Conservation (phyloP, 2,797 vertebrate genomes). For the Erpetoichthys calabaricus region DNA sequence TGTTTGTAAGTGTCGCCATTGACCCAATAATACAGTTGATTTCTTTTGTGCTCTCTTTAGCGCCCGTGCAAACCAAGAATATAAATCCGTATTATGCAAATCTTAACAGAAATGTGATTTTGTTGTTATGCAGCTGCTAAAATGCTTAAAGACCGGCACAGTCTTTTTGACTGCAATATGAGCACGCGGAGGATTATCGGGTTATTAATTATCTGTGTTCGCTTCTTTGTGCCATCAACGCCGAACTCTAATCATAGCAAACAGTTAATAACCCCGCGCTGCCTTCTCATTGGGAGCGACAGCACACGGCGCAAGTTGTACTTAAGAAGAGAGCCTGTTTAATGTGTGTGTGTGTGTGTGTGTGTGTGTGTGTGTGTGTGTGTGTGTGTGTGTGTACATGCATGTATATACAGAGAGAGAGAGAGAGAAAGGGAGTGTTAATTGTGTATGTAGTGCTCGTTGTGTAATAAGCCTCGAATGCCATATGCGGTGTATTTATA, state of each 20-base stretch:
- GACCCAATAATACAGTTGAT: no score
- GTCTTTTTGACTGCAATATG: slow-evolving; percentile 29
- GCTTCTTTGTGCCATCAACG: slow-evolving; percentile 55
- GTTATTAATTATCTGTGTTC: slow-evolving; percentile 60
- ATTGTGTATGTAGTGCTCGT: no score
- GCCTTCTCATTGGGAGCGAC: no score
- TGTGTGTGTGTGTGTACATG: neutral
- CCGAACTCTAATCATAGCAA: slow-evolving; percentile 60
- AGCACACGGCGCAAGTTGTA: neutral
- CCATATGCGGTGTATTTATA: no score
- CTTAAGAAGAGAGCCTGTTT: neutral
- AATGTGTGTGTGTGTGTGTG: neutral
- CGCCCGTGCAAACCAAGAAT: no score
- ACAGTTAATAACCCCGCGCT: slow-evolving; percentile 39
- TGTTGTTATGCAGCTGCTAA: no score
- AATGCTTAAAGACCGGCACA: slow-evolving; percentile 22
- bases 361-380: neutral
- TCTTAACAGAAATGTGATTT: no score
- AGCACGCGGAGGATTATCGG: slow-evolving; percentile 51
- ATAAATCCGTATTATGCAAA: no score
- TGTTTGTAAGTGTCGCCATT: no score
- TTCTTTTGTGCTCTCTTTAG: no score
- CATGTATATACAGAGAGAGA: neutral
- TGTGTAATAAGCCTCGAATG: no score
- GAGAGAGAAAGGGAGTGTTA: no score